Evolutionary conservation across 2,113 vertebrate species (phyloP), one percentile per base, ranked within the genome.

Genomic region (Catharus fuscescens): DNA sequence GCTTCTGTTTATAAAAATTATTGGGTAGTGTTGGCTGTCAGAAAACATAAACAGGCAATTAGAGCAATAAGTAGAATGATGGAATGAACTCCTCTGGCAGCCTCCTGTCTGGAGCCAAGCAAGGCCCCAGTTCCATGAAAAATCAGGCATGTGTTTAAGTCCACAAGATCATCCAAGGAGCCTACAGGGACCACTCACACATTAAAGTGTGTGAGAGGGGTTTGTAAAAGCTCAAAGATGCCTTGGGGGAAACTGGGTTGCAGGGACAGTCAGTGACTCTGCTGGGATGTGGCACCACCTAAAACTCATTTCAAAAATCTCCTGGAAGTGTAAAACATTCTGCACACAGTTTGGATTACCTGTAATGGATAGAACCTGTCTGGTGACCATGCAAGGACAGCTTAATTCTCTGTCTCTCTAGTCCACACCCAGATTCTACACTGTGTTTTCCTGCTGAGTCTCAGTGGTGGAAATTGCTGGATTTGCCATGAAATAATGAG

Each of bases 31-130:
- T 23, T 95, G 88, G 91, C 95, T 97, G 96, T 90, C 95, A 96
- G 88, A 88, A 96, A 93, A 94, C 80, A 92, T 66, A 95, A 97
- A 95, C 92, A 95, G 94, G 88, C 95, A 97, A 97, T 97, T 96
- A 93, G 67, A 67, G 94, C 88, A 88, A 8, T 64, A 83, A 95
- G 88, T 18, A 93, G 86, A 90, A 50, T 0, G 60, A 93, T 66
- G 86, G 82, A 94, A 86, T 70, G 80, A 88, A 59, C 88, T 94
- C 82, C 82, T 88, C 79, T 85, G 60, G 85, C 88, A 95, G 71
- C 38, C 67, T 93, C 54, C 54, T 93, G 1, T 90, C 47, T 52
- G 59, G 60, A 93, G 76, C 79, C 72, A 90, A 77, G 86, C 59
- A 82, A 77, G 66, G 60, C 36, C 81, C 12, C 3, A 3, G 1